These are phyloP conservation scores for Trididemnum miniatum DNA, from an alignment of 23 tunicate genomes.

Conservation along the genomic window DNA sequence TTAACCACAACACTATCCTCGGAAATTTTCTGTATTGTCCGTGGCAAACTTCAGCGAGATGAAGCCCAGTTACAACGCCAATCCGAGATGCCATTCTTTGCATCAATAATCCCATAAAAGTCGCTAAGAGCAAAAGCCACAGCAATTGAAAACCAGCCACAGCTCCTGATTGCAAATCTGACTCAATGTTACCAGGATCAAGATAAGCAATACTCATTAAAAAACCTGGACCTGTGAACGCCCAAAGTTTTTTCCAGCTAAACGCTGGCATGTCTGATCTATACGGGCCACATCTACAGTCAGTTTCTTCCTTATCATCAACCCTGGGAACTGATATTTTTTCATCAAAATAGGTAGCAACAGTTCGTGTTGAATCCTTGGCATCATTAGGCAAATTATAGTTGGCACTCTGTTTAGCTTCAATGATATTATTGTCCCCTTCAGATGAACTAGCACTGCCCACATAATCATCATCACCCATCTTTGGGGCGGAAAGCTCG, in stretches of 20 bases:
- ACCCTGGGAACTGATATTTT: constrained; percentile 62
- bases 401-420: too few species aligned
- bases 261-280: constrained; percentile 77
- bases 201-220: constrained; percentile 91
- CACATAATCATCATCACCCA: too few species aligned
- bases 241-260: constrained; percentile 85
- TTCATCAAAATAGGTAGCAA: constrained; percentile 79
- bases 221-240: constrained; percentile 95
- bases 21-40: constrained; percentile 62
- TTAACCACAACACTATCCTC: constrained; percentile 79
- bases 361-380: constrained; percentile 5
- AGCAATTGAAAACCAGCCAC: constrained; percentile 84
- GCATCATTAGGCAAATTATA: neutral
- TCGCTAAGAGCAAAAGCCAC: constrained; percentile 58
- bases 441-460: too few species aligned
- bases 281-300: constrained; percentile 67
- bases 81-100: constrained; percentile 79
- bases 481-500: too few species aligned
- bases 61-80: constrained; percentile 85
- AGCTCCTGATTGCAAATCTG: constrained; percentile 90
- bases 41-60: constrained; percentile 93
- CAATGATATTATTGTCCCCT: too few species aligned
- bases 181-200: constrained; percentile 96
- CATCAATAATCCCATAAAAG: constrained; percentile 79
- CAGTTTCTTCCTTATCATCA: constrained; percentile 33